Conservation (phyloP, 2,888 invertebrate genomes). For the Microplitis deprimator region DNA sequence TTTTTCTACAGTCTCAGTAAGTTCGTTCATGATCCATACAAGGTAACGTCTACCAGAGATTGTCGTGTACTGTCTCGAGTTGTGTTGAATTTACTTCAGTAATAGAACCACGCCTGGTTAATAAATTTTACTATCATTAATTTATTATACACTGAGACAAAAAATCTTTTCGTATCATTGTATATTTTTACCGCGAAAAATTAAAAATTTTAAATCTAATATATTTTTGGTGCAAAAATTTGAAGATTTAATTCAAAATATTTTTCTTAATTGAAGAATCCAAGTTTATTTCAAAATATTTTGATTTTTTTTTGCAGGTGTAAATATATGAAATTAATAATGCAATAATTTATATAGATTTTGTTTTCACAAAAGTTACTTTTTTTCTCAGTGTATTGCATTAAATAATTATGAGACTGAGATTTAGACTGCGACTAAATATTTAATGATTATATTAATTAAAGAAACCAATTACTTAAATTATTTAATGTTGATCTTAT, state of each 20-base stretch:
- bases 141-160: neutral
- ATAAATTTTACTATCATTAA: neutral
- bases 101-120: neutral
- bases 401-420: neutral
- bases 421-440: neutral
- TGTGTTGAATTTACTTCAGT: neutral
- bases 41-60: conserved; percentile 57
- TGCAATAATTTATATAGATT: too few species aligned
- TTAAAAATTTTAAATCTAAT: too few species aligned
- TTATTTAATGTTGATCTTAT: neutral
- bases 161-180: too few species aligned
- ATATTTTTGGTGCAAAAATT: too few species aligned
- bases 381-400: too few species aligned
- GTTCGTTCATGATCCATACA: conserved; percentile 59
- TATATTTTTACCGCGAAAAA: too few species aligned
- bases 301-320: too few species aligned
- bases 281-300: too few species aligned
- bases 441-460: neutral
- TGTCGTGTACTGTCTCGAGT: neutral
- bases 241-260: too few species aligned
- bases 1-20: conserved; percentile 15
- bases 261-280: too few species aligned
- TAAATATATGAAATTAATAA: too few species aligned
- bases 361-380: too few species aligned
- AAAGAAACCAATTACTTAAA: neutral